Evolutionary conservation across 1,140 invertebrate genomes (phyloP).

Genomic region (Wasmannia auropunctata): DNA sequence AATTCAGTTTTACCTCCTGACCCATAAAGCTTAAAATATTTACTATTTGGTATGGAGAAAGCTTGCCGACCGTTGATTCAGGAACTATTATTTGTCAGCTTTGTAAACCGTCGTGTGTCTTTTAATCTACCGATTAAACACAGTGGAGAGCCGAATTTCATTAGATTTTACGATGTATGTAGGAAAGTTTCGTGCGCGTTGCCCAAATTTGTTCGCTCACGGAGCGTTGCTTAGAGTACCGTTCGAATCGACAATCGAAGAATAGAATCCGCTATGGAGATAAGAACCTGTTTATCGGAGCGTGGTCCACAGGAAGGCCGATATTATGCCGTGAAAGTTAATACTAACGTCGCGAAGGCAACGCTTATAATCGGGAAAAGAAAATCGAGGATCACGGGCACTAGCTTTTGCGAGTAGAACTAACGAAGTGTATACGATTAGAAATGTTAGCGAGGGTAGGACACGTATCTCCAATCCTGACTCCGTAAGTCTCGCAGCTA

Average conservation of each 20-base stretch:
- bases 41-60: too few relatives aligned
- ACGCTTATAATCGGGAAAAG: not conserved
- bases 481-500: not conserved
- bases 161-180: not conserved
- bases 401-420: not conserved
- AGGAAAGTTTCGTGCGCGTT: not conserved
- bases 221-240: not conserved
- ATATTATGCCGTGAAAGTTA: not conserved
- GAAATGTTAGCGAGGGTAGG: not conserved
- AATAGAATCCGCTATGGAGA: conserved; percentile 36
- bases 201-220: conserved; percentile 16
- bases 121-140: not conserved
- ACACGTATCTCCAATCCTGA: not conserved
- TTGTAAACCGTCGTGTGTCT: not conserved
- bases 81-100: not conserved
- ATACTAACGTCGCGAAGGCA: not conserved
- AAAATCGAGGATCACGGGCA: not conserved
- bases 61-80: not conserved
- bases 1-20: not conserved
- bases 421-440: not conserved
- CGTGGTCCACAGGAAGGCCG: conserved; percentile 13
- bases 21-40: not conserved
- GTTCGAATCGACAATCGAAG: conserved; percentile 23
- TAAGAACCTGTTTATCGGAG: conserved; percentile 64
- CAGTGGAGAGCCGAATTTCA: not conserved